phyloP scores from a whole-genome alignment of 1,140 invertebrate genomes.

The Belonocnema kinseyi region DNA sequence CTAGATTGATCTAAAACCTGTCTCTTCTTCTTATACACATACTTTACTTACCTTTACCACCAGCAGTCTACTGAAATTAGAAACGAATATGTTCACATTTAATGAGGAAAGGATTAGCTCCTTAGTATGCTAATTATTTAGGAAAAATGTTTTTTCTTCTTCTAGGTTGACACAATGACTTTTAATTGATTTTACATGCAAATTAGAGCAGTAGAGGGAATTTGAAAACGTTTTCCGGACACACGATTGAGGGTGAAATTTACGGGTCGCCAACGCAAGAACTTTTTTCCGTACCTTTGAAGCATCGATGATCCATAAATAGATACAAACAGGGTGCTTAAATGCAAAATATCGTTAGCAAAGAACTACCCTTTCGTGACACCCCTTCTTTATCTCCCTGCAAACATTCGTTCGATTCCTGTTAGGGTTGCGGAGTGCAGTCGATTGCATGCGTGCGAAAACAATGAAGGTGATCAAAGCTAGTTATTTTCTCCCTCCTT shows the following conservation, averaged over 20 bases:
- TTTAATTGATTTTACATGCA: neutral
- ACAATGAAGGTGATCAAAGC: conserved; percentile 23
- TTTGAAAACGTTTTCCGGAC: conserved; percentile 1
- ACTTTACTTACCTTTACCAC: too few relatives aligned
- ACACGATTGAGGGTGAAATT: conserved; percentile 24
- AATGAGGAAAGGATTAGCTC: too few relatives aligned
- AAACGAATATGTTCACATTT: too few relatives aligned
- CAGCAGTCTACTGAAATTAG: too few relatives aligned
- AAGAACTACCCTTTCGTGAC: conserved; percentile 27
- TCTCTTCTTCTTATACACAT: too few relatives aligned
- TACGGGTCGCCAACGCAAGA: conserved; percentile 1
- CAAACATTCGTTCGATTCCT: conserved; percentile 25
- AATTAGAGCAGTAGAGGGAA: neutral
- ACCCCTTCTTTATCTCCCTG: conserved; percentile 15
- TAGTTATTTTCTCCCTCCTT: conserved; percentile 12
- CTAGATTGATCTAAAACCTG: too few relatives aligned
- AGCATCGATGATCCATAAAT: conserved; percentile 23
- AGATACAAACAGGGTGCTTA: conserved; percentile 9
- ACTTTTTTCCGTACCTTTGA: conserved; percentile 20
- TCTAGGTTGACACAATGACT: neutral
- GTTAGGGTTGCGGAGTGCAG: conserved; percentile 27
- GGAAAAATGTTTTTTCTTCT: neutral
- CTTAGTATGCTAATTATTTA: too few relatives aligned
- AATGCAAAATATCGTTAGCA: conserved; percentile 26
- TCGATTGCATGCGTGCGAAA: conserved; percentile 29